Evolutionary conservation across 2,797 vertebrate genomes (phyloP).

Genomic region (Paratrypauchen microcephalus): DNA sequence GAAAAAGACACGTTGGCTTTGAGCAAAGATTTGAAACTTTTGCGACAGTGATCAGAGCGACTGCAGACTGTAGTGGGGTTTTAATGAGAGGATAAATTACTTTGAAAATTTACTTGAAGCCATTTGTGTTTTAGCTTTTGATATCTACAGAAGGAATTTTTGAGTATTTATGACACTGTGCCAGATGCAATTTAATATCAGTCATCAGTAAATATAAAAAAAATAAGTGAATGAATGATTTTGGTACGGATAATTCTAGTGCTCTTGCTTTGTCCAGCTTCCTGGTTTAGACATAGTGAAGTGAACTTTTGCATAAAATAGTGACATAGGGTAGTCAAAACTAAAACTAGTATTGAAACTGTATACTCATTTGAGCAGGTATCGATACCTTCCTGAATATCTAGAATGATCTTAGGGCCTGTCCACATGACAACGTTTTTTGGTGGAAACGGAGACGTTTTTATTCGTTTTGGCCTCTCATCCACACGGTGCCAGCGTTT

Average conservation of each 20-base stretch:
- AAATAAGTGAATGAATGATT: too few species aligned
- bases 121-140: constrained; percentile 42
- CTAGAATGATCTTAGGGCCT: too few species aligned
- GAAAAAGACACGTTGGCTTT: constrained; percentile 50
- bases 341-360: too few species aligned
- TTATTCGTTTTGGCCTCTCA: too few species aligned
- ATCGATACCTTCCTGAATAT: too few species aligned
- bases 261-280: too few species aligned
- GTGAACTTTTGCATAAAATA: not conserved
- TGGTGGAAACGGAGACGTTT: too few species aligned
- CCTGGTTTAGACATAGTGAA: not conserved
- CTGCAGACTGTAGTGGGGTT: constrained; percentile 39
- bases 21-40: constrained; percentile 63
- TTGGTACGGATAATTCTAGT: too few species aligned
- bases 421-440: too few species aligned
- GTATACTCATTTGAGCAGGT: too few species aligned
- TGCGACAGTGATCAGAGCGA: constrained; percentile 51
- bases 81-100: constrained; percentile 61
- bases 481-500: too few species aligned
- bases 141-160: constrained; percentile 54
- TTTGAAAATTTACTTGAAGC: constrained; percentile 53
- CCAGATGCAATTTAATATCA: not conserved
- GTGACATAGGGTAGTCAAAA: not conserved
- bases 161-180: constrained; percentile 50
- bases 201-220: too few species aligned